A percentile compares a stretch with the other conserved stretches of the same genome.
Conservation (phyloP, 2,888 invertebrate genomes). For the Sceliomorpha sp. region DNA sequence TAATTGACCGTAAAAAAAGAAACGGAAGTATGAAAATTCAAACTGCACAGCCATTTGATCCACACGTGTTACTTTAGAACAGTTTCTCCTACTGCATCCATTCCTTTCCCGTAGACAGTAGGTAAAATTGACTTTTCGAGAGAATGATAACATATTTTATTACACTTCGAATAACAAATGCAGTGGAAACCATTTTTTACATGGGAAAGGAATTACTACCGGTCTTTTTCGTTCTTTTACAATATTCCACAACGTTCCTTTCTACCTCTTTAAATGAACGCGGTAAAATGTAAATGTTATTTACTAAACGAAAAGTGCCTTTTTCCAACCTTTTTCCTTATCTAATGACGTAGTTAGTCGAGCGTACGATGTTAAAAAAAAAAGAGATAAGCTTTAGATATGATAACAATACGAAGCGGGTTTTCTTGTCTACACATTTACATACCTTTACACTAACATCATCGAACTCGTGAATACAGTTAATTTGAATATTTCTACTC, state of each 20-base stretch:
- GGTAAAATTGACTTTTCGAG: slow-evolving; percentile 1
- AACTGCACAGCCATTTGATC: slow-evolving; percentile 2
- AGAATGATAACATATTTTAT: slow-evolving; percentile 2
- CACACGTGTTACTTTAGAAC: slow-evolving; percentile 4
- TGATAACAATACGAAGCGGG: slow-evolving; percentile 2
- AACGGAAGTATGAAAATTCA: slow-evolving; percentile 2
- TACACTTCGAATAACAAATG: not conserved
- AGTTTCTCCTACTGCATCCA: not conserved
- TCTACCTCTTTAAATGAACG: not conserved
- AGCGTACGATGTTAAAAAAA: not conserved
- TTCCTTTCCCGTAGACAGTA: not conserved
- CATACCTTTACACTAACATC: slow-evolving; percentile 11
- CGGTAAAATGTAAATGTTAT: not conserved
- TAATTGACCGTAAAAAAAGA: not conserved
- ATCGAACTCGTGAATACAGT: slow-evolving; percentile 15
- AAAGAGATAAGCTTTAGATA: not conserved
- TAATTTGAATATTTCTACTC: slow-evolving; percentile 6
- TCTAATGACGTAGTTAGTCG: not conserved
- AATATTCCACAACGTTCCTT: not conserved
- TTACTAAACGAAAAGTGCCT: no score
- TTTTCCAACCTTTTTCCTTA: not conserved
- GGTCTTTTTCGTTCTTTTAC: not conserved
- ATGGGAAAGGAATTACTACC: slow-evolving; percentile 3
- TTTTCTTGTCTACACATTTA: slow-evolving; percentile 4
- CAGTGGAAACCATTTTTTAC: slow-evolving; percentile 1